A percentile compares a stretch with the other conserved stretches of the same genome.
Conservation (phyloP, 2,797 vertebrate genomes). For the Crypturellus tataupa region DNA sequence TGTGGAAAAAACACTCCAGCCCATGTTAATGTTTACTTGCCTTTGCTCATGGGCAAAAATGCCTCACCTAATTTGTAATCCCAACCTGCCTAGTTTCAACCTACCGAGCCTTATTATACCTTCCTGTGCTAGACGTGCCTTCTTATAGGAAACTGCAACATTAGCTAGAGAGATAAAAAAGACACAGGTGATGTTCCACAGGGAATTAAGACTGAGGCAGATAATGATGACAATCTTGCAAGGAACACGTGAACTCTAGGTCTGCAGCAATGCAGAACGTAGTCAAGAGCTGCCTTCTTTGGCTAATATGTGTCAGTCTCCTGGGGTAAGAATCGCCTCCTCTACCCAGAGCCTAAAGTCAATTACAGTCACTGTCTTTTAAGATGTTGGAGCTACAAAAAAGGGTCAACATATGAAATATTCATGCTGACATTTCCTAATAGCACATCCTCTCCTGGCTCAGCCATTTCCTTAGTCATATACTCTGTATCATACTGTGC, state of each 20-base stretch:
- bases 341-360: neutral
- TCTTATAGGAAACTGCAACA: neutral
- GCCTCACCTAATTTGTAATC: constrained; percentile 34
- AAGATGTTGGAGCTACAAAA: constrained; percentile 49
- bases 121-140: neutral
- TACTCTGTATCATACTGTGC: neutral
- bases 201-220: constrained; percentile 35
- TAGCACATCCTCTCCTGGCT: neutral
- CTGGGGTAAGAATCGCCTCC: constrained; percentile 16
- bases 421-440: constrained; percentile 71
- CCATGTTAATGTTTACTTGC: constrained; percentile 42
- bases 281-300: constrained; percentile 36
- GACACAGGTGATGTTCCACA: neutral
- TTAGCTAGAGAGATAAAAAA: constrained; percentile 27
- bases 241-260: neutral
- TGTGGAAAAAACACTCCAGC: constrained; percentile 54
- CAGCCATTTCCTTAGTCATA: constrained; percentile 34
- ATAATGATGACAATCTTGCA: constrained; percentile 17
- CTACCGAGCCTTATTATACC: neutral
- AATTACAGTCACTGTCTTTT: constrained; percentile 52
- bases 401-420: constrained; percentile 70
- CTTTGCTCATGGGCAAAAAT: constrained; percentile 43
- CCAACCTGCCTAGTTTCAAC: neutral
- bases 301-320: neutral
- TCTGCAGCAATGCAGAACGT: neutral